phyloP scores from a whole-genome alignment of 2,797 vertebrate species.

The Micromesistius poutassou region DNA sequence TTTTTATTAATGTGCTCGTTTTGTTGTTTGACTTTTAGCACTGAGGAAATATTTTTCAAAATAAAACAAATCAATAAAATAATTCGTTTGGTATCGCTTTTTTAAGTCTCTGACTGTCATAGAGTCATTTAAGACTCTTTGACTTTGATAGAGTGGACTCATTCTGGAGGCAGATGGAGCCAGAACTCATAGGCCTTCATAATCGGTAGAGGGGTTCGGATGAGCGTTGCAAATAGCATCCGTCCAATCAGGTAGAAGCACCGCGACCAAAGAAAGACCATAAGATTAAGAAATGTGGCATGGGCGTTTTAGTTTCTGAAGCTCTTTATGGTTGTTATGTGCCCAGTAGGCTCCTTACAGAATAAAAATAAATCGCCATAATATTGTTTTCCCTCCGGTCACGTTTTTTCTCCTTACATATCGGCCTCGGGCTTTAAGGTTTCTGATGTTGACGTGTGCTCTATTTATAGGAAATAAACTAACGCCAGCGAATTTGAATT shows the following conservation, averaged over 20 bases:
- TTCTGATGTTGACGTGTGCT: too few relatives aligned
- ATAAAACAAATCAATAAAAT: background rate
- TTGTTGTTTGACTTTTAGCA: background rate
- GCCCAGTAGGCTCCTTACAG: background rate
- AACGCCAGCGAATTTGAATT: background rate
- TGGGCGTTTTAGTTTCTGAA: background rate
- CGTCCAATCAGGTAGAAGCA: too few relatives aligned
- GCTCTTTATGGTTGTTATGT: background rate
- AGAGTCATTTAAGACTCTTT: too few relatives aligned
- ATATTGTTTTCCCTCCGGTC: background rate
- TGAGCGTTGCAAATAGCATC: too few relatives aligned
- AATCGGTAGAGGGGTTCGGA: background rate
- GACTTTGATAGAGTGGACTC: background rate
- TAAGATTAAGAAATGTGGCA: background rate
- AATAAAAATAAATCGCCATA: background rate
- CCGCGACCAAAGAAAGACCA: too few relatives aligned
- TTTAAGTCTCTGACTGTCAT: too few relatives aligned
- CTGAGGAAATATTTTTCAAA: background rate
- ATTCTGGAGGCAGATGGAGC: background rate
- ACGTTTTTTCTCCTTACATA: background rate
- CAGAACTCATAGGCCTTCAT: background rate
- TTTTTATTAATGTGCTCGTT: background rate
- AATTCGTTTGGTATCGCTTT: background rate
- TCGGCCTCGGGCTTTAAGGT: too few relatives aligned
- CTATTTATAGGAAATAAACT: background rate